Percentiles rank a stretch among this genome's conserved stretches.
phyloP scores from a whole-genome alignment of 2,797 vertebrate species.

The Notamacropus eugenii region DNA sequence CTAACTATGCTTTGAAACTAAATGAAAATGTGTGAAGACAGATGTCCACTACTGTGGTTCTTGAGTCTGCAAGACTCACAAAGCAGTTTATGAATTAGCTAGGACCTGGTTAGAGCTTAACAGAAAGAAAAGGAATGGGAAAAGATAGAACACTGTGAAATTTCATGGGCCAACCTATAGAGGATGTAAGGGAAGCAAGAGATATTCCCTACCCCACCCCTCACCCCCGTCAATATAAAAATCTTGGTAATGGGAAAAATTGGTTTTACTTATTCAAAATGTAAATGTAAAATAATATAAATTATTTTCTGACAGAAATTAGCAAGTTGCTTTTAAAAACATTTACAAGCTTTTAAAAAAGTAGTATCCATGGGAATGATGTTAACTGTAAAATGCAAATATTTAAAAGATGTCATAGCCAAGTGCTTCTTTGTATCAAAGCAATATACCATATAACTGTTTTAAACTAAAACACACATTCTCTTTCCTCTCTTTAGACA shows the following conservation, averaged over 20 bases:
- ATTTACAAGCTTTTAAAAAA: constrained; percentile 43
- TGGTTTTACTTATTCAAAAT: neutral
- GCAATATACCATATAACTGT: neutral
- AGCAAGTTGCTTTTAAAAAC: neutral
- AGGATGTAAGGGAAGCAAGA: neutral
- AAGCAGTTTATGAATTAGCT: constrained; percentile 45
- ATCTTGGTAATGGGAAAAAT: neutral
- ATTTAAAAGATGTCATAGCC: constrained; percentile 21
- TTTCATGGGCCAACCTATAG: neutral
- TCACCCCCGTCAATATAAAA: neutral
- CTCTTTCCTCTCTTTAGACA: constrained; percentile 32
- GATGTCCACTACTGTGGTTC: constrained; percentile 59
- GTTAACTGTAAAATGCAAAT: constrained; percentile 53
- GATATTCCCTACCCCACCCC: neutral
- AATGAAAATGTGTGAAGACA: constrained; percentile 70
- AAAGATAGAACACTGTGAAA: neutral
- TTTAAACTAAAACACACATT: constrained; percentile 43
- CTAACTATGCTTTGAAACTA: constrained; percentile 64
- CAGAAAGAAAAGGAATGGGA: constrained; percentile 38
- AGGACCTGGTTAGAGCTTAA: constrained; percentile 4
- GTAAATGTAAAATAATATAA: neutral
- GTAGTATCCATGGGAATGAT: constrained; percentile 34
- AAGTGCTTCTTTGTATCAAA: constrained; percentile 54
- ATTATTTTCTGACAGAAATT: neutral
- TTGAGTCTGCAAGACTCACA: constrained; percentile 22